phyloP scores from a whole-genome alignment of 23 tunicate genomes.

The Diplosoma virens region DNA sequence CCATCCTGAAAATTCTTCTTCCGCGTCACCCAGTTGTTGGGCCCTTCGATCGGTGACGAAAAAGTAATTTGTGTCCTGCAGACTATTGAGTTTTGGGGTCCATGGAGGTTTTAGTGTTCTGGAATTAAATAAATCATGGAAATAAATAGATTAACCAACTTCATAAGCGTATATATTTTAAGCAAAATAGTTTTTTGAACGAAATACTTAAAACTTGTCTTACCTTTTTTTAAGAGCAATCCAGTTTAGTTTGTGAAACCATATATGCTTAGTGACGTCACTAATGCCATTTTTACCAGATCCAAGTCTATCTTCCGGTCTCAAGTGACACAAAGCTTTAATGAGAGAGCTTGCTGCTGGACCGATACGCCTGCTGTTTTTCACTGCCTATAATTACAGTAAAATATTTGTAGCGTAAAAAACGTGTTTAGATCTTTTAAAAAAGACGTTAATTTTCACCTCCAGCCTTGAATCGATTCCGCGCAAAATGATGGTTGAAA shows the following conservation, averaged over 20 bases:
- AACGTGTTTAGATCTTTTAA: background rate
- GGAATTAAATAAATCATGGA: background rate
- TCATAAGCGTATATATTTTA: no score
- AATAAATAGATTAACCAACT: background rate
- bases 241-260: conserved; percentile 67
- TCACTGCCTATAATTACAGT: conserved; percentile 41
- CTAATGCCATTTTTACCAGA: conserved; percentile 36
- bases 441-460: conserved; percentile 1
- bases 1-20: conserved; percentile 35
- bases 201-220: background rate
- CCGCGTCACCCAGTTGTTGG: background rate
- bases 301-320: conserved; percentile 59
- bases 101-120: conserved; percentile 38
- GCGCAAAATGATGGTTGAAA: conserved; percentile 15
- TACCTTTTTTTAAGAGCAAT: conserved; percentile 43
- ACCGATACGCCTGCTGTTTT: background rate
- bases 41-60: background rate
- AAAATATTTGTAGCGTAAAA: background rate
- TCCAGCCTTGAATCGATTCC: conserved; percentile 37
- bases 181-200: background rate
- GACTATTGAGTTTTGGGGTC: conserved; percentile 23
- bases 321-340: conserved; percentile 31
- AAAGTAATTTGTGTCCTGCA: conserved; percentile 21
- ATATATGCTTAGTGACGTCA: conserved; percentile 42
- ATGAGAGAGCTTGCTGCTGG: conserved; percentile 6